Base-by-base conservation (phyloP, 2,888 invertebrate species). In the Chesias legatella region DNA sequence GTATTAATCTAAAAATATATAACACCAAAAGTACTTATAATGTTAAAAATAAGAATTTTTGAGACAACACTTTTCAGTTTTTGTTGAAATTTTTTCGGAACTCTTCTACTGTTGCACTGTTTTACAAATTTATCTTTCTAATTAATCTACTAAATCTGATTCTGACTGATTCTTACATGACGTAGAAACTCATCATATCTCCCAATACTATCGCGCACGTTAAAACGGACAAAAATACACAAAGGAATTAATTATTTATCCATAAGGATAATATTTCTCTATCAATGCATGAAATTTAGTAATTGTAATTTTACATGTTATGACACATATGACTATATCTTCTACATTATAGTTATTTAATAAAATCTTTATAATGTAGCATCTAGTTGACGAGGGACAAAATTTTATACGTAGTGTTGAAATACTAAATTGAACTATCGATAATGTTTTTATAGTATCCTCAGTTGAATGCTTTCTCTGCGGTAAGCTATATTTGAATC, bases 381-480 rank as follows among this genome's bases (percentile, higher is more conserved):
- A 17, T 17, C 13, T 17, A 17, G 13, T 17, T 17, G 13, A 17
- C 5, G 13, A 17, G 3, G 3, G 3, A 17, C 13, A 5, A 17
- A 17, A 17, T 17, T 17, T 17, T 17, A 17, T 17, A 17, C 13
- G 5, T 5, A 17, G 13, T 3, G 5, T 17, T 17, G 13, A 10
- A 27, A 20, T 34, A 31, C 13, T 20, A 31, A 32, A 39, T 31
- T n/a, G 35, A 39, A 26, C 33, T 11, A 8, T 44, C 43, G 10
- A 30, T 21, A 13, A 32, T 44, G 34, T 28, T 34, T 35, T n/a
- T 31, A 13, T 20, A 34, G 29, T 36, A 35, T 35, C 41, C 24
- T 23, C n/a, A 30, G 23, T 42, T 11, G n/a, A 41, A 39, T 42
- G 33, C 33, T 55, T 59, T 56, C 52, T 75, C 76, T 74, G 76